Evolutionary conservation across 2,113 vertebrate genomes (phyloP).

Genomic region (Bombycilla garrulus): DNA sequence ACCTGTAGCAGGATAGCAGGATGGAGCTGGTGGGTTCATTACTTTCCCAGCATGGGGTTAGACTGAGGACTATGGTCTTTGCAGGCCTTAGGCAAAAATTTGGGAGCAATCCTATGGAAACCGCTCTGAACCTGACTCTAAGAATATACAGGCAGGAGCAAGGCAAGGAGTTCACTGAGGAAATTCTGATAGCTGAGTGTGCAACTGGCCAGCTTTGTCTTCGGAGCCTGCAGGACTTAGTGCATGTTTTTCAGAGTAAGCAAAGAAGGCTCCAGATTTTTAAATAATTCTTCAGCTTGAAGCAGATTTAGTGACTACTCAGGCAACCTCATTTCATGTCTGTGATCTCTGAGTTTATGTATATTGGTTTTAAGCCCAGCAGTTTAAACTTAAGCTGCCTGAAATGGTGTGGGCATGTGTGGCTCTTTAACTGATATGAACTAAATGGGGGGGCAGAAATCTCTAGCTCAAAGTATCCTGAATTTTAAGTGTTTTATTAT

Average conservation of each 20-base stretch:
- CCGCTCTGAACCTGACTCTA: background rate
- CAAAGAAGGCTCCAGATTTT: background rate
- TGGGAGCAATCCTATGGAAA: background rate
- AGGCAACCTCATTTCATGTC: rapidly evolving
- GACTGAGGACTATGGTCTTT: background rate
- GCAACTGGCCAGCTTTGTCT: background rate
- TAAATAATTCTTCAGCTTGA: background rate
- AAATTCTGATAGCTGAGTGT: background rate
- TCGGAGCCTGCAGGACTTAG: background rate
- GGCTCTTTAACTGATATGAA: background rate
- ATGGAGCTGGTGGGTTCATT: background rate
- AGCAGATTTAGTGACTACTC: background rate
- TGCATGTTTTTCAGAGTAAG: background rate
- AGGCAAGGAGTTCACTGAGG: background rate
- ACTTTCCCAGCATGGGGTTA: background rate
- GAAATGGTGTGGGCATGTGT: background rate
- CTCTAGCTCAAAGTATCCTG: background rate
- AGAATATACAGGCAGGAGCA: background rate
- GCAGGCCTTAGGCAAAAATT: background rate
- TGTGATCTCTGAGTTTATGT: background rate
- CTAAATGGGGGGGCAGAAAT: rapidly evolving
- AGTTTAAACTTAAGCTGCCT: background rate
- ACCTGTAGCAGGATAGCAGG: background rate
- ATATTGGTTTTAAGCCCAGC: background rate
- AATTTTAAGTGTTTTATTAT: background rate